Percentiles rank a stretch among this genome's conserved stretches.
These are phyloP conservation scores for Melanerpes formicivorus DNA, from an alignment of 2,113 vertebrate genomes.

Conservation along the genomic window DNA sequence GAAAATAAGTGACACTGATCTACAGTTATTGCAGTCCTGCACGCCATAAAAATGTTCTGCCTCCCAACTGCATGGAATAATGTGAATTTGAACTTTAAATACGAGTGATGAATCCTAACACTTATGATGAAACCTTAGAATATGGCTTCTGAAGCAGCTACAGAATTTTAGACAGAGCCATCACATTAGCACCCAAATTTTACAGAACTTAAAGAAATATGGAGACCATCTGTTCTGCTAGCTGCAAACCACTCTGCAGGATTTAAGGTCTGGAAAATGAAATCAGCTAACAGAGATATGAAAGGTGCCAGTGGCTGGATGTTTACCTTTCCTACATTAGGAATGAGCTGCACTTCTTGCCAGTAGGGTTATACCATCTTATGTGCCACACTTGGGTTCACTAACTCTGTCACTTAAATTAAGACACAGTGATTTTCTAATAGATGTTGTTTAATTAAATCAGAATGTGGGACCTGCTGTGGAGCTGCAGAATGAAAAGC, in stretches of 20 bases:
- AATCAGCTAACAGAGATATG: neutral
- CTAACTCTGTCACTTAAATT: neutral
- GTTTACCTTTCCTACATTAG: neutral
- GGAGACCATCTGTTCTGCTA: slow-evolving; percentile 29
- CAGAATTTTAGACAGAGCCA: slow-evolving; percentile 8
- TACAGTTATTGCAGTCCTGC: neutral
- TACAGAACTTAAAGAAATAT: neutral
- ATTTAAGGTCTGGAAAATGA: slow-evolving; percentile 20
- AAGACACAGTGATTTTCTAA: neutral
- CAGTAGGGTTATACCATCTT: neutral
- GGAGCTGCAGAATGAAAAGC: neutral
- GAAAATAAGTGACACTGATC: neutral
- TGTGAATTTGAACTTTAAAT: neutral
- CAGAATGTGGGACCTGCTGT: neutral
- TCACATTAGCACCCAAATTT: slow-evolving; percentile 24
- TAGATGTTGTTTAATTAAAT: neutral
- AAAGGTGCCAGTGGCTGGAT: slow-evolving; percentile 12
- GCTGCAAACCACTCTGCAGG: neutral
- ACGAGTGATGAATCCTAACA: neutral
- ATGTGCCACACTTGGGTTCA: neutral
- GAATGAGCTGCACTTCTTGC: neutral
- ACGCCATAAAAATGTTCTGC: neutral
- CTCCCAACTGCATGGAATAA: neutral
- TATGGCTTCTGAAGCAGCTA: slow-evolving; percentile 5
- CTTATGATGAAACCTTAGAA: neutral